A percentile compares a stretch with the other conserved stretches of the same genome.
phyloP scores from a whole-genome alignment of 2,888 invertebrate genomes.

The Diarsia dahlii region DNA sequence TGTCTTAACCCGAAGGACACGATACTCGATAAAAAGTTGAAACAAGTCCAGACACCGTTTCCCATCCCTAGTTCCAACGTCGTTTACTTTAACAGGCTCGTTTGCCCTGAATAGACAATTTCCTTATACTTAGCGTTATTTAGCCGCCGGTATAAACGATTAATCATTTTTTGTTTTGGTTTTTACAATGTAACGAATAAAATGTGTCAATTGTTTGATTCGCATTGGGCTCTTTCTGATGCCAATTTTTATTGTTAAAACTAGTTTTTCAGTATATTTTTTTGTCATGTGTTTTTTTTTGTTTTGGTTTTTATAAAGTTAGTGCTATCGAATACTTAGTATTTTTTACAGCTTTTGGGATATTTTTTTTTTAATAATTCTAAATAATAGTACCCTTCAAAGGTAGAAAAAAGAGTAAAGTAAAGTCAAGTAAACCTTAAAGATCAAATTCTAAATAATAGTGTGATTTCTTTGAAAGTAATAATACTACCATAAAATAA shows the following conservation, averaged over 20 bases:
- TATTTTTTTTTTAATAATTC: too few relatives aligned
- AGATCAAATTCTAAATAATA: too few relatives aligned
- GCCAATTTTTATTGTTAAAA: not conserved
- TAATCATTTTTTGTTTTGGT: constrained; percentile 59
- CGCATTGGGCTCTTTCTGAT: not conserved
- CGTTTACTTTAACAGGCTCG: constrained; percentile 64
- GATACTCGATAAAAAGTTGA: constrained; percentile 23
- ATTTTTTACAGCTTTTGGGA: too few relatives aligned
- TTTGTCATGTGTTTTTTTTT: too few relatives aligned
- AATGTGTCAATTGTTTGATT: constrained; percentile 18
- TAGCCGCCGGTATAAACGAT: constrained; percentile 51
- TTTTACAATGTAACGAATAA: constrained; percentile 34
- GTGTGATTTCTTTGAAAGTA: too few relatives aligned
- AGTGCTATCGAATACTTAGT: too few relatives aligned
- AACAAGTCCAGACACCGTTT: constrained; percentile 4
- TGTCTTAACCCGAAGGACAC: not conserved
- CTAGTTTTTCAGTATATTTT: too few relatives aligned
- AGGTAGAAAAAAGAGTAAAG: too few relatives aligned
- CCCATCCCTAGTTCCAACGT: constrained; percentile 54
- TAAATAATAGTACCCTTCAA: too few relatives aligned
- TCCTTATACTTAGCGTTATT: constrained; percentile 61
- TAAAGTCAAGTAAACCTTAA: too few relatives aligned
- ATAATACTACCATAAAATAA: too few relatives aligned
- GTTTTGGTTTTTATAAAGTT: too few relatives aligned
- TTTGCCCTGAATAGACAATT: constrained; percentile 66